Evolutionary conservation across 2,113 vertebrate species (phyloP).

Genomic region (Atrichornis clamosus): DNA sequence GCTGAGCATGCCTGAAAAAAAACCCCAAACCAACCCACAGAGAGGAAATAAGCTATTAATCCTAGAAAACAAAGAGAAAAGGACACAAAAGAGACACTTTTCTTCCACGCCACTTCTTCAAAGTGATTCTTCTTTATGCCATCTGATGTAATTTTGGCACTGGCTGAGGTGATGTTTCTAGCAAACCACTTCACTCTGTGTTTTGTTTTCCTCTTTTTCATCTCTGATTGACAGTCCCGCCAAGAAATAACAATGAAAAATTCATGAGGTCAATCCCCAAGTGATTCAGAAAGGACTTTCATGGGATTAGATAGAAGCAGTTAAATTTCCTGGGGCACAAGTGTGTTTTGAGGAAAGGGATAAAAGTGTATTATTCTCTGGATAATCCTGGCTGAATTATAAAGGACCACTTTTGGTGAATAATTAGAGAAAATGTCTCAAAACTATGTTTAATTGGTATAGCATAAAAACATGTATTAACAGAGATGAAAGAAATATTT

Average conservation of each 20-base stretch:
- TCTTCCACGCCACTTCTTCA: background rate
- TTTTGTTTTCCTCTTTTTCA: slow-evolving; percentile 42
- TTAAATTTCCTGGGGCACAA: slow-evolving; percentile 53
- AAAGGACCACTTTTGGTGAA: background rate
- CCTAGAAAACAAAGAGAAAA: background rate
- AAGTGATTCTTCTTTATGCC: background rate
- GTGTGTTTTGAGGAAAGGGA: slow-evolving; percentile 32
- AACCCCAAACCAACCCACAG: background rate
- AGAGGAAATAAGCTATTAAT: background rate
- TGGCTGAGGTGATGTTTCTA: background rate
- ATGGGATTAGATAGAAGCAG: slow-evolving; percentile 40
- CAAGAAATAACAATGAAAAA: slow-evolving; percentile 53
- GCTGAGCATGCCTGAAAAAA: background rate
- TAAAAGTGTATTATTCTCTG: slow-evolving; percentile 28
- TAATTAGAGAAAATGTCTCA: background rate
- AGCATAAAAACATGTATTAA: background rate
- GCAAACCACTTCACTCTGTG: background rate
- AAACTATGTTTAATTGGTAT: background rate
- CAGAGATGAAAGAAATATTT: background rate
- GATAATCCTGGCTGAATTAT: slow-evolving; percentile 25
- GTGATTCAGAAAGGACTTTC: slow-evolving; percentile 43
- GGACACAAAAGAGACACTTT: background rate
- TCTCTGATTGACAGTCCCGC: slow-evolving; percentile 56
- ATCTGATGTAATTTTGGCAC: background rate
- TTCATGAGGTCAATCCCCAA: slow-evolving; percentile 42